Evolutionary conservation across 2,797 vertebrate species (phyloP).

Genomic region (Clarias laeviceps): DNA sequence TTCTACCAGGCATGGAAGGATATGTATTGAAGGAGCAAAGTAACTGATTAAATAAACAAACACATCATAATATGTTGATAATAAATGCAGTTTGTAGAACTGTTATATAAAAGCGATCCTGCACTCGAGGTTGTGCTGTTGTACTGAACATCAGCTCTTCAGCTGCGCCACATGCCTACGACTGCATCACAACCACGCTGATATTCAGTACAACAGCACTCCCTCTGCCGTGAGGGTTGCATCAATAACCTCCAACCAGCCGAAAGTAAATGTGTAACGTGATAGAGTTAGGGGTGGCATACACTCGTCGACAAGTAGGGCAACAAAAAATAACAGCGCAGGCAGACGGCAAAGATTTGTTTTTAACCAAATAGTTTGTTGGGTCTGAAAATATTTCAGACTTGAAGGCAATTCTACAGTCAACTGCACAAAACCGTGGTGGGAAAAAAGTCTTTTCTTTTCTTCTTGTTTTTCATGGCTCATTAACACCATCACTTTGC

Average conservation of each 20-base stretch:
- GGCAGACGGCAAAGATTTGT: neutral
- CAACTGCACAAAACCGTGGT: neutral
- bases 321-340: neutral
- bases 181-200: too few species aligned
- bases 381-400: neutral
- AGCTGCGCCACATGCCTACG: too few species aligned
- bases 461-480: neutral
- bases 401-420: neutral
- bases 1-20: too few species aligned
- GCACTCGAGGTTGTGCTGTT: too few species aligned
- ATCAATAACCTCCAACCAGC: neutral
- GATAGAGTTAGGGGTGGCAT: neutral
- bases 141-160: too few species aligned
- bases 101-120: too few species aligned
- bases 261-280: neutral
- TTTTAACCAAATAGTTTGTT: neutral
- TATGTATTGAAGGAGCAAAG: too few species aligned
- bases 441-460: neutral
- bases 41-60: too few species aligned
- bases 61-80: too few species aligned
- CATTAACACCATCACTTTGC: neutral
- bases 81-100: too few species aligned
- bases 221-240: too few species aligned
- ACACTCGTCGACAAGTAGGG: neutral
- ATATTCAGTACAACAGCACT: too few species aligned